phyloP scores from a whole-genome alignment of 2,888 invertebrate species.

The Periphyllus acericola region DNA sequence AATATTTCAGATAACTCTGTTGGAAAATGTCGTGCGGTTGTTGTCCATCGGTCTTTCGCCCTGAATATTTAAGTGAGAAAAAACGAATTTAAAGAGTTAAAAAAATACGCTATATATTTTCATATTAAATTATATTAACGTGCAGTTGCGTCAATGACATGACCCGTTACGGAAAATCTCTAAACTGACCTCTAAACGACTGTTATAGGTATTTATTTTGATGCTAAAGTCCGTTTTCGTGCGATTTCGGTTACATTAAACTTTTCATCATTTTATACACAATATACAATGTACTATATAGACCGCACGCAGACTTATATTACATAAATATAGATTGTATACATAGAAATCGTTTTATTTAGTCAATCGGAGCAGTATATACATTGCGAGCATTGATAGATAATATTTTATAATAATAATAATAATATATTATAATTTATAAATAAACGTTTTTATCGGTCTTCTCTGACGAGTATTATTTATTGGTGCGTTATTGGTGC shows the following conservation, averaged over 20 bases:
- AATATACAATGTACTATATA: neutral
- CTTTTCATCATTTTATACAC: neutral
- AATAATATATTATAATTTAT: no score
- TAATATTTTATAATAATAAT: no score
- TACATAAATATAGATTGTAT: neutral
- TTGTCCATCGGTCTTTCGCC: neutral
- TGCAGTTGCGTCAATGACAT: slow-evolving; percentile 43
- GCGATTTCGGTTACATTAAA: neutral
- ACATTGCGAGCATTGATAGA: no score
- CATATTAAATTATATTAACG: neutral
- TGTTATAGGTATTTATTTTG: slow-evolving; percentile 4
- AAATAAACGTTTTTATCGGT: neutral
- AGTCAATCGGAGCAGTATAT: neutral
- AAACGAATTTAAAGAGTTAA: neutral
- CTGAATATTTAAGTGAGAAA: neutral
- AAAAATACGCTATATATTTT: neutral
- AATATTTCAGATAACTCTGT: no score
- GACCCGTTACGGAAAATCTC: neutral
- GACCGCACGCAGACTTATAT: no score
- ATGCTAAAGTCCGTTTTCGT: neutral
- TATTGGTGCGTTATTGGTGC: neutral
- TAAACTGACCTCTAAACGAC: slow-evolving; percentile 9
- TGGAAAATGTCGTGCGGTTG: neutral
- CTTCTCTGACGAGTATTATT: neutral
- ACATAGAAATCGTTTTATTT: neutral